Conservation (phyloP, 2,888 invertebrate genomes). For the Hyposoter didymator region DNA sequence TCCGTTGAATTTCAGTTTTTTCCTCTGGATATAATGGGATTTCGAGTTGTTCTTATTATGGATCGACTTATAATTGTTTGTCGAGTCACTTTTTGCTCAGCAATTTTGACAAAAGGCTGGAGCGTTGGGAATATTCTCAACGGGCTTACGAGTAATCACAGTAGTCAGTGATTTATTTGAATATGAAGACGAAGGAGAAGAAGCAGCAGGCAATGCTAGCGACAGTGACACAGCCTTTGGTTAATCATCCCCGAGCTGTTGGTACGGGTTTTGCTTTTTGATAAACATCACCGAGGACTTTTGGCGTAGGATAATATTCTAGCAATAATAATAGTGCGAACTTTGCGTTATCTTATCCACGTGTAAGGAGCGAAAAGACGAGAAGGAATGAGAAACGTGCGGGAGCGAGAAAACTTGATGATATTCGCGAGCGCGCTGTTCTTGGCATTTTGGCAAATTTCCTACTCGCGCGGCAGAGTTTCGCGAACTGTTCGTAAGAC, state of each 20-base stretch:
- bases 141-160: not conserved
- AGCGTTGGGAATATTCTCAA: not conserved
- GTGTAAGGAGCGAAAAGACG: not conserved
- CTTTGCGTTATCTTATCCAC: conserved; percentile 45
- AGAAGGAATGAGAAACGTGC: conserved; percentile 15
- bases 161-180: not conserved
- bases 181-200: not conserved
- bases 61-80: not conserved
- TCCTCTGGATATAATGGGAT: not conserved
- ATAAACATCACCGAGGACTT: conserved; percentile 34
- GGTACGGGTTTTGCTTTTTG: conserved; percentile 28
- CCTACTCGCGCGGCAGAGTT: conserved; percentile 48
- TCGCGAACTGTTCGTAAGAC: conserved; percentile 45
- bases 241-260: conserved; percentile 1
- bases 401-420: conserved; percentile 31
- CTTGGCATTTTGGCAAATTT: conserved; percentile 62
- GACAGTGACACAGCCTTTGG: conserved; percentile 7
- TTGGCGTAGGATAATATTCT: conserved; percentile 33
- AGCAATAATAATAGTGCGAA: conserved; percentile 47
- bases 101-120: conserved; percentile 6
- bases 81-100: conserved; percentile 8
- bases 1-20: not conserved
- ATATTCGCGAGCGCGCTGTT: conserved; percentile 34
- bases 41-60: not conserved
- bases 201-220: not conserved